These are phyloP conservation scores for Rosalia funebris DNA, from an alignment of 2,888 invertebrate genomes.

Conservation along the genomic window DNA sequence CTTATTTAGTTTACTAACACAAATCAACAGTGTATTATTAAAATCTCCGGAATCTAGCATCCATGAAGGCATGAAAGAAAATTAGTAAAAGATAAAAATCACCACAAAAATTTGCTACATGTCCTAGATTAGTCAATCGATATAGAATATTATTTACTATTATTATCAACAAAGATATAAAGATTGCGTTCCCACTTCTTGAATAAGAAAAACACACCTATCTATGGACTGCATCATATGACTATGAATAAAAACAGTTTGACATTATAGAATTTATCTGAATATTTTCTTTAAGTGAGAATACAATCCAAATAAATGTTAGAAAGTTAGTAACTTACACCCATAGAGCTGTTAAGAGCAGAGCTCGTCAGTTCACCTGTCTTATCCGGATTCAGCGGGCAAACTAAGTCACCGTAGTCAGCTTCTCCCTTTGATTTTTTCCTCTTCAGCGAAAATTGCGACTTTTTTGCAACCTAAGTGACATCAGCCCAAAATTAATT, in stretches of 20 bases:
- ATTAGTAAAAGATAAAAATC: slow-evolving; percentile 41
- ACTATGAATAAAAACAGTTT: no score
- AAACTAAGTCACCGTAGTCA: slow-evolving; percentile 87
- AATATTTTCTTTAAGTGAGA: background rate
- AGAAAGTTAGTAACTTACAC: slow-evolving; percentile 66
- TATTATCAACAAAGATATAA: slow-evolving; percentile 10
- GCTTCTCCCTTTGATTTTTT: slow-evolving; percentile 86
- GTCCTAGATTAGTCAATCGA: no score
- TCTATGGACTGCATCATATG: background rate
- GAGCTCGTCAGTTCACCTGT: slow-evolving; percentile 65
- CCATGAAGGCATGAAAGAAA: slow-evolving; percentile 59
- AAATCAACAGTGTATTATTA: slow-evolving; percentile 64
- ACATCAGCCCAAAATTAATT: no score
- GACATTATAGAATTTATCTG: background rate
- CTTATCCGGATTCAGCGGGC: slow-evolving; percentile 74
- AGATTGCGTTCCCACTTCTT: slow-evolving; percentile 23
- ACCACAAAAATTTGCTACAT: no score
- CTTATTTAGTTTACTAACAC: slow-evolving; percentile 37
- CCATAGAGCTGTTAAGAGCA: slow-evolving; percentile 63
- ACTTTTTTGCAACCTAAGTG: slow-evolving; percentile 83
- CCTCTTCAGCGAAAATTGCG: slow-evolving; percentile 85
- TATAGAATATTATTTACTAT: background rate
- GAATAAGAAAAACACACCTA: background rate
- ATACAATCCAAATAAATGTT: slow-evolving; percentile 27
- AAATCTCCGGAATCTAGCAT: slow-evolving; percentile 63